Evolutionary conservation across 2,113 vertebrate species (phyloP).

Genomic region (Vanacampus margaritifer): DNA sequence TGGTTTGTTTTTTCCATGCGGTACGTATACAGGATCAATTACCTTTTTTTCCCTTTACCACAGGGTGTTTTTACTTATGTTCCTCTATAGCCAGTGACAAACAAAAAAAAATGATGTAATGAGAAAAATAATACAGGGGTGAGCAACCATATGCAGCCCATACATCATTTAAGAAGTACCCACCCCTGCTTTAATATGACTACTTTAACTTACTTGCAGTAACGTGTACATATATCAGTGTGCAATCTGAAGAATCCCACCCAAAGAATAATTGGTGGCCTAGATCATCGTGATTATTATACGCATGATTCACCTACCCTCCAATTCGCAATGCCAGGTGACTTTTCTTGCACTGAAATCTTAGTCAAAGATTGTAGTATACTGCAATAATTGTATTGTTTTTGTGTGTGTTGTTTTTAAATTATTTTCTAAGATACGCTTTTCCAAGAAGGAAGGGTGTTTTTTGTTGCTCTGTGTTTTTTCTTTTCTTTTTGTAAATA

Average conservation of each 20-base stretch:
- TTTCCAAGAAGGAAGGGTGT: constrained; percentile 60
- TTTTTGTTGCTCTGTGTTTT: constrained; percentile 33
- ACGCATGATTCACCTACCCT: neutral
- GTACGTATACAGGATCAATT: constrained; percentile 12
- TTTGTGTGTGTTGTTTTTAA: constrained; percentile 84
- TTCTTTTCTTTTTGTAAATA: constrained; percentile 87
- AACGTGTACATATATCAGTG: constrained; percentile 63
- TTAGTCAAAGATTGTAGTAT: constrained; percentile 91
- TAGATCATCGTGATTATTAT: constrained; percentile 2
- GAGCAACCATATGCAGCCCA: neutral
- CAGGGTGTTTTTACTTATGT: constrained; percentile 38
- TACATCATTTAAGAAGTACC: neutral
- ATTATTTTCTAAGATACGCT: constrained; percentile 79
- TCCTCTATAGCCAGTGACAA: constrained; percentile 55
- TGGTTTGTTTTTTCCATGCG: constrained; percentile 26
- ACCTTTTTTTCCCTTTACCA: constrained; percentile 32
- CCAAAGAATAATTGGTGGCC: constrained; percentile 1
- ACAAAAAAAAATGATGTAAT: constrained; percentile 9
- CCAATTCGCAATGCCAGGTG: neutral
- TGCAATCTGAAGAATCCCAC: constrained; percentile 62
- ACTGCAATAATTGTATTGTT: constrained; percentile 90
- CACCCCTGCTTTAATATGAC: constrained; percentile 39
- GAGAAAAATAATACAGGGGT: constrained; percentile 5
- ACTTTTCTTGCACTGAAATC: constrained; percentile 89
- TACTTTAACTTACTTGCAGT: constrained; percentile 53